Evolutionary conservation across 1,140 invertebrate genomes (phyloP).

Genomic region (Tribolium madens): DNA sequence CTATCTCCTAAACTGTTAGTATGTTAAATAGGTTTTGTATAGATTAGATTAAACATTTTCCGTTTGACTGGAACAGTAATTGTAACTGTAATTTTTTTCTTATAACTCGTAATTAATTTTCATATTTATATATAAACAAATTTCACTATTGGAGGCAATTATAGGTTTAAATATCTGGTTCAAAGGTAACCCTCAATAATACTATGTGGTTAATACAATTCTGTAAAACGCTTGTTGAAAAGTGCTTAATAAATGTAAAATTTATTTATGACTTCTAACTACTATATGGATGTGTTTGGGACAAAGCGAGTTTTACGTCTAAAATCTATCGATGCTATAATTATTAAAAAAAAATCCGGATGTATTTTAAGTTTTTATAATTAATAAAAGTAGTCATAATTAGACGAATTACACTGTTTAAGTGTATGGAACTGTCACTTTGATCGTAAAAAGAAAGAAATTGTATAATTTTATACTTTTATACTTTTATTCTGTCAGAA

Average conservation of each 20-base stretch:
- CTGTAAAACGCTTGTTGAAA: slow-evolving; percentile 63
- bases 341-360: too few species aligned
- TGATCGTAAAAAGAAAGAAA: too few species aligned
- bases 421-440: too few species aligned
- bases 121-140: slow-evolving; percentile 55
- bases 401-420: too few species aligned
- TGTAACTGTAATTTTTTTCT: slow-evolving; percentile 38
- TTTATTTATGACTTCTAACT: slow-evolving; percentile 62
- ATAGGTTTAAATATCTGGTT: slow-evolving; percentile 52
- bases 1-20: slow-evolving; percentile 41
- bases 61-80: slow-evolving; percentile 41
- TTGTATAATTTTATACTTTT: too few species aligned
- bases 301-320: too few species aligned
- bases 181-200: slow-evolving; percentile 57
- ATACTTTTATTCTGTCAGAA: too few species aligned
- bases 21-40: slow-evolving; percentile 51
- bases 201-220: slow-evolving; percentile 56
- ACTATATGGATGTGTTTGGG: too few species aligned
- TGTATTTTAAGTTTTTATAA: too few species aligned
- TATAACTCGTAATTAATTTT: slow-evolving; percentile 43
- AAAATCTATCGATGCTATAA: too few species aligned
- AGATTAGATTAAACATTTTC: slow-evolving; percentile 41
- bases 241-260: slow-evolving; percentile 65
- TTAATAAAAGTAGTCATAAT: too few species aligned
- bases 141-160: slow-evolving; percentile 56